Base-by-base conservation (phyloP, 2,797 vertebrate genomes). In the Vireo griseus region DNA sequence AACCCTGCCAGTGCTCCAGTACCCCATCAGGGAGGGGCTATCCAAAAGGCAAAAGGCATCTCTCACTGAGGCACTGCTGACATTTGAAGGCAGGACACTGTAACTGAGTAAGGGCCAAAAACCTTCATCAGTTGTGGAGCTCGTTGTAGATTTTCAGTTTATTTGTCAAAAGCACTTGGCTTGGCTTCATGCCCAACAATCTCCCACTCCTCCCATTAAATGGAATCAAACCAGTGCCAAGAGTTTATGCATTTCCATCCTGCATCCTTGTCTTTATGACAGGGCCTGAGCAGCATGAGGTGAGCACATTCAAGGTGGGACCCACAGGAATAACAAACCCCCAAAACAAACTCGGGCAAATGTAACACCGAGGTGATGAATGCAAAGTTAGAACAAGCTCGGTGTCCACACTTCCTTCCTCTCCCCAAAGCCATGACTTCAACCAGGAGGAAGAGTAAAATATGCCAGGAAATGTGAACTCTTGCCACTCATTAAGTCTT, bases 121-220 rank as follows among this genome's bases (percentile, higher is more conserved):
- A 11, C 39, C 59, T 65, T 50, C 81, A 31, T 11, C 61, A 13
- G 55, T 33, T 47, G 63, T 0, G 4, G 39, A 66, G 51, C 28
- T 74, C 33, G 3, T 24, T 1, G 0, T 11, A 2, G 28, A 48
- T 82, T 94, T 85, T 76, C 86, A 82, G 71, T 26, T 40, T 50
- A 71, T 92, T 85, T 92, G 75, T 86, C 72, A 89, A 74, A 84
- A 87, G 63, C 28, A 14, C 52, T 80, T 7, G 3, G 50, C 40
- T 91, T 88, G 92, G 82, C 76, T 75, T 45, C 40, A 28, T 0
- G 6, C 44, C 90, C 37, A 79, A 77, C 28, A 65, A 85, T 62
- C 31, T 91, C 86, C 86, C 59, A 28, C n/a, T 67, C 15, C 21
- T 87, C 63, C 54, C 65, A 45, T 59, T 33, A 71, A 48, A 63